Conservation (phyloP, 2,113 vertebrate genomes). For the Pangasianodon hypophthalmus region DNA sequence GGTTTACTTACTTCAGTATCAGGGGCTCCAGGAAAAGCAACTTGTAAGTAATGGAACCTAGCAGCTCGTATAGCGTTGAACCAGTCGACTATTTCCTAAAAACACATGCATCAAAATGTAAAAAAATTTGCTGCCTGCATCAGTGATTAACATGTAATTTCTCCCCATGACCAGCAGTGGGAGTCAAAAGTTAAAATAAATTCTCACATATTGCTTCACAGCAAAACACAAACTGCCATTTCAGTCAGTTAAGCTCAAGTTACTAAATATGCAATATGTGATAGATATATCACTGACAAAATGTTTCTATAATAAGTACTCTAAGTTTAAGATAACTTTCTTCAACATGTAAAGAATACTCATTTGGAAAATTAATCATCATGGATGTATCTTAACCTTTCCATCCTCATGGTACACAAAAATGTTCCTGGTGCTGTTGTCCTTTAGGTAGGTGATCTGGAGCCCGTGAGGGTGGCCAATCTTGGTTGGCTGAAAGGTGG, state of each 20-base stretch:
- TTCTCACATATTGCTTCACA: background rate
- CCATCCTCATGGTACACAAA: conserved; percentile 95
- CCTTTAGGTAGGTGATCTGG: conserved; percentile 94
- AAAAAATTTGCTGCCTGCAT: background rate
- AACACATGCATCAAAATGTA: conserved; percentile 10
- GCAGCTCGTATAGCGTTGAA: conserved; percentile 94
- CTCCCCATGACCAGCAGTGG: background rate
- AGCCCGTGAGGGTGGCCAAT: conserved; percentile 87
- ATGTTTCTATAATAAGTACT: background rate
- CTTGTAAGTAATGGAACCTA: conserved; percentile 93
- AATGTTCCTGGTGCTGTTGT: conserved; percentile 96
- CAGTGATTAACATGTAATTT: background rate
- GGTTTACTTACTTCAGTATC: conserved; percentile 82
- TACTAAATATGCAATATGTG: background rate
- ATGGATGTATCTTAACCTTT: conserved; percentile 77
- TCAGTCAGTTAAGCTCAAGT: background rate
- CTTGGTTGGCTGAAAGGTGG: conserved; percentile 91
- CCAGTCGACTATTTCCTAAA: conserved; percentile 94
- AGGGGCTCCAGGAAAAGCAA: conserved; percentile 91
- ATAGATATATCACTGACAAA: background rate
- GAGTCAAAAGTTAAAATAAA: background rate
- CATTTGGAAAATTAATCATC: background rate
- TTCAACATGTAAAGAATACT: background rate
- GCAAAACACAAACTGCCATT: background rate
- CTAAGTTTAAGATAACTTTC: background rate